Evolutionary conservation across 1,140 invertebrate genomes (phyloP).

Genomic region (Onthophagus taurus): DNA sequence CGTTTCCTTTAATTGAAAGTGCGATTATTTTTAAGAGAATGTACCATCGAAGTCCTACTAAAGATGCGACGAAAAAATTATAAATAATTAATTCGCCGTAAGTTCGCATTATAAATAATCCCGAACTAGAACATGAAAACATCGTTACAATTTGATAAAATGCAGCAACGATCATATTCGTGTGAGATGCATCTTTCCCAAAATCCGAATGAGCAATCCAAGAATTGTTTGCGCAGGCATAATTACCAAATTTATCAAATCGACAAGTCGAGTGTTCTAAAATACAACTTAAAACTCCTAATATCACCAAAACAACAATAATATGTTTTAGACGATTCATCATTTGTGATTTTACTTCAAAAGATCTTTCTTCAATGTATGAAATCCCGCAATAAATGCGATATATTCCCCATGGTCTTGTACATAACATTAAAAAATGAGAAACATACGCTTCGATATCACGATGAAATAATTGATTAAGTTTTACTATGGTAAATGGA

Average conservation of each 20-base stretch:
- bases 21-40: constrained; percentile 1
- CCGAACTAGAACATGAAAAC: background rate
- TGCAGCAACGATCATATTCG: background rate
- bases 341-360: background rate
- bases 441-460: background rate
- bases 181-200: background rate
- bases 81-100: background rate
- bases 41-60: background rate
- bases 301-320: background rate
- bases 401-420: constrained; percentile 3
- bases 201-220: constrained; percentile 2
- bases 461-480: constrained; percentile 4
- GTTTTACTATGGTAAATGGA: background rate
- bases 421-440: background rate
- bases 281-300: background rate
- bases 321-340: background rate
- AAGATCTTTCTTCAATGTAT: background rate
- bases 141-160: constrained; percentile 1
- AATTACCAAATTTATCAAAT: background rate
- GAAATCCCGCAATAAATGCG: background rate
- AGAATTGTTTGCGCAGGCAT: background rate
- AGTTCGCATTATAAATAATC: background rate
- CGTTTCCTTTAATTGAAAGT: constrained; percentile 15
- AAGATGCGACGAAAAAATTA: background rate
- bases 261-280: background rate